Evolutionary conservation across 2,888 invertebrate genomes (phyloP), one percentile per base, ranked within the genome.

Genomic region (Drosophila atripex): DNA sequence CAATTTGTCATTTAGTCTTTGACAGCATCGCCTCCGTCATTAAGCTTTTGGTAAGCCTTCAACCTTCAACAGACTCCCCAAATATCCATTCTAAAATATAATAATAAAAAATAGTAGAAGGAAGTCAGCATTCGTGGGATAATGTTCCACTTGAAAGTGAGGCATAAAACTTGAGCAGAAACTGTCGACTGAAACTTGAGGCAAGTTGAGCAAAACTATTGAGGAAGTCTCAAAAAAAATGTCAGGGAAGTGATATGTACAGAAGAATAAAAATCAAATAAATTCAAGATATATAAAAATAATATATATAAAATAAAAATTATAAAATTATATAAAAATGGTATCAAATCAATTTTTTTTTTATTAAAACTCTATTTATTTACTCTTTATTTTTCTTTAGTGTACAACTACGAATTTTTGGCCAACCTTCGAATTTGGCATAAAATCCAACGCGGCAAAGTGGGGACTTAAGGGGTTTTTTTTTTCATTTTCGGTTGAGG

Each of bases 11-110:
- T 65, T 60, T 57, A 49, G 55, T 35, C 53, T 59, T 61, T 75
- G 75, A 75, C 77, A 77, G 75, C 54, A 49, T 59, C 76, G 49
- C 43, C 70, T 50, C 30, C 56, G 75, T 78, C 78, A 76, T 76
- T 76, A 76, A 72, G 72, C 58, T 30, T 30, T 16, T 32, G 28
- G 45, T 23, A 47, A 51, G 18, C 28, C n/a, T n/a, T n/a, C 23
- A 52, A 46, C 28, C 23, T 43, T 7, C 28, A 16, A 50, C 35
- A 28, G 49, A 49, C 38, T 51, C 43, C 43, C n/a, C 51, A 18
- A 25, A 45, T 16, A 61, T 21, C 43, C 43, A 43, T 43, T 43
- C 43, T 43, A 11, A 41, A 30, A 63, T 43, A 18, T 11, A n/a
- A 38, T 9, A 53, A 7, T 49, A 6, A 23, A 32, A 14, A 25